Percentiles rank a stretch among this genome's conserved stretches.
These are phyloP conservation scores for Lophius americanus DNA, from an alignment of 2,797 vertebrate genomes.

Conservation along the genomic window DNA sequence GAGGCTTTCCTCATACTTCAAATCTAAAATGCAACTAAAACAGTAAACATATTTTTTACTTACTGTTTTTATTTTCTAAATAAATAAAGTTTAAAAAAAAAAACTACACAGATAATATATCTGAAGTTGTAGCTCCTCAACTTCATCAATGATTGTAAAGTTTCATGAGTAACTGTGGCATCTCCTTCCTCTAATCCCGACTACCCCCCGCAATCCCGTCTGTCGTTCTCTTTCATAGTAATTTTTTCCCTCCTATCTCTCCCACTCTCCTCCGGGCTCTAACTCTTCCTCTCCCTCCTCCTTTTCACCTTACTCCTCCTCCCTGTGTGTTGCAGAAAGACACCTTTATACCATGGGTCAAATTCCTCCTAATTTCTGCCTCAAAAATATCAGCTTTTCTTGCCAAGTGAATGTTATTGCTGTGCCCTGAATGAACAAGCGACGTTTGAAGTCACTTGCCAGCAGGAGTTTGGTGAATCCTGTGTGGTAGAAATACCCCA, in stretches of 20 bases:
- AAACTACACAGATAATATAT: too few species aligned
- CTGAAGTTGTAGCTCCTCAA: too few species aligned
- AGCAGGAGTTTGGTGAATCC: slow-evolving; percentile 32
- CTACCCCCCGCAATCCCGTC: slow-evolving; percentile 10
- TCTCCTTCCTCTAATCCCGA: not conserved
- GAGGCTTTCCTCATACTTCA: too few species aligned
- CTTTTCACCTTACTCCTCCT: slow-evolving; percentile 19
- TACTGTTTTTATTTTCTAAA: too few species aligned
- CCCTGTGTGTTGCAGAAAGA: slow-evolving; percentile 58
- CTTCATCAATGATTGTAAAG: too few species aligned
- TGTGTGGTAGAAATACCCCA: slow-evolving; percentile 49
- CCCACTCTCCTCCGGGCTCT: slow-evolving; percentile 41
- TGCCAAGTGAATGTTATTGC: slow-evolving; percentile 61
- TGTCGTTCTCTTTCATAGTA: not conserved
- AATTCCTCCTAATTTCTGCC: slow-evolving; percentile 61
- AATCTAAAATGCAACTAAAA: too few species aligned
- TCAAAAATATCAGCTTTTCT: slow-evolving; percentile 47
- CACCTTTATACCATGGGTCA: slow-evolving; percentile 64
- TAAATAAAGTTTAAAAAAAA: too few species aligned
- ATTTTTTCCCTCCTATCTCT: slow-evolving; percentile 24
- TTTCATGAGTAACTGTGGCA: too few species aligned
- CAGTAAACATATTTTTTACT: too few species aligned
- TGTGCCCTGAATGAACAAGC: slow-evolving; percentile 34
- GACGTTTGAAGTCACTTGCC: slow-evolving; percentile 63
- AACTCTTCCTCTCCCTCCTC: slow-evolving; percentile 16